Percentiles rank a stretch among this genome's conserved stretches.
phyloP scores from a whole-genome alignment of 2,113 vertebrate species.

The Cottus gobio region DNA sequence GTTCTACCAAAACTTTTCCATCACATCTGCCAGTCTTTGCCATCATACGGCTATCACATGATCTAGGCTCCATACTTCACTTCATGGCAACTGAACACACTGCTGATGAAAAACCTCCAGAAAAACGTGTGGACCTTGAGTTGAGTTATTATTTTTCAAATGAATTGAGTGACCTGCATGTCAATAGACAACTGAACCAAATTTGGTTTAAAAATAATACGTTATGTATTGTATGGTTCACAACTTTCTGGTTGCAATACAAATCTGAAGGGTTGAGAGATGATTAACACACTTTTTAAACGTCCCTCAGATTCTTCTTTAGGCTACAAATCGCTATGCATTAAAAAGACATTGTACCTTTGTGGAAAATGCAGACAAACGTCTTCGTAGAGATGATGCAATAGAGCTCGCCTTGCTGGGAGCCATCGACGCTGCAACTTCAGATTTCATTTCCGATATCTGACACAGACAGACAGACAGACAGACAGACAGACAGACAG shows the following conservation, averaged over 20 bases:
- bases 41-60: background rate
- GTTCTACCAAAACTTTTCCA: background rate
- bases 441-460: conserved; percentile 78
- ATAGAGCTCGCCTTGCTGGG: conserved; percentile 74
- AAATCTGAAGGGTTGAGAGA: background rate
- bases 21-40: background rate
- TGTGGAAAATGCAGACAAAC: conserved; percentile 76
- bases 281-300: background rate
- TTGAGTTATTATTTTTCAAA: background rate
- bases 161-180: background rate
- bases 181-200: background rate
- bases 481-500: too few species aligned
- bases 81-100: background rate
- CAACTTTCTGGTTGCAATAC: background rate
- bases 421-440: conserved; percentile 63
- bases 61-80: background rate
- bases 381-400: conserved; percentile 78
- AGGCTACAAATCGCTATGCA: background rate
- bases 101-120: background rate
- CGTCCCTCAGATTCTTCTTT: background rate
- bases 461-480: conserved; percentile 42
- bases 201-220: background rate
- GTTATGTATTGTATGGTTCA: background rate
- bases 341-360: conserved; percentile 67
- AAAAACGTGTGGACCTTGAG: too few species aligned